Evolutionary conservation across 1,140 invertebrate genomes (phyloP).

Genomic region (Drosophila obscura): DNA sequence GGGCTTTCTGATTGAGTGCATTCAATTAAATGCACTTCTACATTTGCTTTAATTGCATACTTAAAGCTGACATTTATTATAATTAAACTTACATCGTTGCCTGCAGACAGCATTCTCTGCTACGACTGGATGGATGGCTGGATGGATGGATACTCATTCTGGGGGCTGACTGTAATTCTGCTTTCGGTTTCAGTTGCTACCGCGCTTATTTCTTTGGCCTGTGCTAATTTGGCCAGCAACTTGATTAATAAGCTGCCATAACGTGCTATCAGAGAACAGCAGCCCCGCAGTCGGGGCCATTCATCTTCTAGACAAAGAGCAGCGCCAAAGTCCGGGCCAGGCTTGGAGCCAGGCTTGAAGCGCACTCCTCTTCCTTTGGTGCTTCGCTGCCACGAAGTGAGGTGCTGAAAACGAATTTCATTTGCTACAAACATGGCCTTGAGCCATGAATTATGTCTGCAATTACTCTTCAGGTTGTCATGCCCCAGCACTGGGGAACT

Average conservation of each 20-base stretch:
- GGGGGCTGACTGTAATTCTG: slow-evolving; percentile 14
- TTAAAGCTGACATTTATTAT: slow-evolving; percentile 81
- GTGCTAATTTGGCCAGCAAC: slow-evolving; percentile 70
- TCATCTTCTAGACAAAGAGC: slow-evolving; percentile 77
- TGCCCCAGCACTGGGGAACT: slow-evolving; percentile 37
- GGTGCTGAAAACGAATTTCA: slow-evolving; percentile 79
- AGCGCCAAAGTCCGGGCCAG: slow-evolving; percentile 13
- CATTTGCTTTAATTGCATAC: slow-evolving; percentile 70
- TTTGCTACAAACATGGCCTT: slow-evolving; percentile 70
- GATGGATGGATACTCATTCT: slow-evolving; percentile 4
- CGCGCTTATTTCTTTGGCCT: slow-evolving; percentile 8
- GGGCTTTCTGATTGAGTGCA: not conserved
- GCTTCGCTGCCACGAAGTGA: slow-evolving; percentile 3
- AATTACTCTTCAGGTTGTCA: slow-evolving; percentile 75
- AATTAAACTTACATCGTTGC: slow-evolving; percentile 70
- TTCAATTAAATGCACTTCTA: slow-evolving; percentile 25
- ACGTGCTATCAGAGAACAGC: slow-evolving; percentile 73
- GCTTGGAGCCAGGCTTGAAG: not conserved
- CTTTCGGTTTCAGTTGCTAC: slow-evolving; percentile 42
- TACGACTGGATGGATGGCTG: slow-evolving; percentile 5
- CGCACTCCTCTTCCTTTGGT: slow-evolving; percentile 41
- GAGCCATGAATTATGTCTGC: slow-evolving; percentile 78
- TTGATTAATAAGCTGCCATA: slow-evolving; percentile 78
- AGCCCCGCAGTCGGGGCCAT: slow-evolving; percentile 56
- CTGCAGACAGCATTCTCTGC: slow-evolving; percentile 42